These are phyloP conservation scores for Acleris sparsana DNA, from an alignment of 2,888 invertebrate species.

Conservation along the genomic window DNA sequence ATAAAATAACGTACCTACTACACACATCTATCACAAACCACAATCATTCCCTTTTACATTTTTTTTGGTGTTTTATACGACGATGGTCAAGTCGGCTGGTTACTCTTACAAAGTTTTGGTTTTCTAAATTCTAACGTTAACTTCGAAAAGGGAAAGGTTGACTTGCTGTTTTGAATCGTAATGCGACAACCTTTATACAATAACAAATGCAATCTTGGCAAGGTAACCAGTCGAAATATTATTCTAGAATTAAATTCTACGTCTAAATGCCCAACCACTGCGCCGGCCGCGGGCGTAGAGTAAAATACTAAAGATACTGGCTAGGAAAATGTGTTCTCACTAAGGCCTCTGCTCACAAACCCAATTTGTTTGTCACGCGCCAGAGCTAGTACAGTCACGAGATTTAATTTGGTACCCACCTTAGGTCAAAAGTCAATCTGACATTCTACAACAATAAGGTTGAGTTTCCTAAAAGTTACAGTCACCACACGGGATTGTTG, in stretches of 20 bases:
- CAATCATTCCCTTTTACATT: slow-evolving; percentile 51
- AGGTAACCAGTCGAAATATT: slow-evolving; percentile 9
- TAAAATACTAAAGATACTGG: no score
- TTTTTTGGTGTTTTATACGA: slow-evolving; percentile 66
- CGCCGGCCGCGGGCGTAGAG: slow-evolving; percentile 11
- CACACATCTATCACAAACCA: slow-evolving; percentile 60
- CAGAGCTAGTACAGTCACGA: no score
- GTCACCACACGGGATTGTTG: no score
- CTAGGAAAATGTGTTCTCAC: no score
- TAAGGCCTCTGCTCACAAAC: no score
- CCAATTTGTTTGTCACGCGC: no score
- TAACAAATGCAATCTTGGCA: background rate
- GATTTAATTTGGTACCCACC: no score
- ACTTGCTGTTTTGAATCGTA: background rate
- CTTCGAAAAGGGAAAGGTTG: background rate
- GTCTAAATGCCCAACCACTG: slow-evolving; percentile 28
- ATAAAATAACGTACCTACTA: slow-evolving; percentile 51
- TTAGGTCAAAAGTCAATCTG: no score
- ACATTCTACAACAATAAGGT: no score
- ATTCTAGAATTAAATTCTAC: slow-evolving; percentile 20
- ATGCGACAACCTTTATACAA: no score
- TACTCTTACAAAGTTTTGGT: slow-evolving; percentile 40
- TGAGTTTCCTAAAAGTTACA: no score
- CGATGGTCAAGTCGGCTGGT: slow-evolving; percentile 49
- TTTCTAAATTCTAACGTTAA: background rate